Percentiles rank a stretch among this genome's conserved stretches.
These are phyloP conservation scores for Sialia sialis DNA, from an alignment of 2,113 vertebrate species.

Conservation along the genomic window DNA sequence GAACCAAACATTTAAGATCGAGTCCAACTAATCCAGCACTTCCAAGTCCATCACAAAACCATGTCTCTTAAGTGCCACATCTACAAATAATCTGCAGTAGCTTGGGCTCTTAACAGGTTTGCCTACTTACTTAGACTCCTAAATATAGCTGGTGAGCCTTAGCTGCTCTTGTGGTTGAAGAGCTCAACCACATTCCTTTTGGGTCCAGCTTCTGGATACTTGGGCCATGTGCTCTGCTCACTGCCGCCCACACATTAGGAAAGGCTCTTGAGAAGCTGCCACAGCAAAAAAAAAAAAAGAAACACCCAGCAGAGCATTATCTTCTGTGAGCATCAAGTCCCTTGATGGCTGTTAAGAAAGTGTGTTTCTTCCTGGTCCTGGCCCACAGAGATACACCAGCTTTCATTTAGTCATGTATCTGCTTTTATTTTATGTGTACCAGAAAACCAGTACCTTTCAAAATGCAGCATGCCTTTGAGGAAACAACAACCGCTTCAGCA, in stretches of 20 bases:
- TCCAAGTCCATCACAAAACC: background rate
- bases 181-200: background rate
- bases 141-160: background rate
- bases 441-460: background rate
- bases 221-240: background rate
- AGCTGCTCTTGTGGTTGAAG: background rate
- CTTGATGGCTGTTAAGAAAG: background rate
- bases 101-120: background rate
- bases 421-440: background rate
- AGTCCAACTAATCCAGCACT: background rate
- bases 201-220: background rate
- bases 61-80: background rate
- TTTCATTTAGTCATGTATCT: background rate
- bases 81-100: background rate
- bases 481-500: background rate
- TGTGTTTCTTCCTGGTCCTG: background rate
- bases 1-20: background rate
- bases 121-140: background rate
- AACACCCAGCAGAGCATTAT: background rate
- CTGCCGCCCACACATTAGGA: background rate
- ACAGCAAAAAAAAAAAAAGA: background rate
- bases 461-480: background rate
- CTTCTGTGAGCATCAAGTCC: background rate
- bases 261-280: background rate
- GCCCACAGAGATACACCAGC: background rate